Evolutionary conservation across 1,140 invertebrate genomes (phyloP), one percentile per base, ranked within the genome.

Genomic region (Drosophila bocqueti): DNA sequence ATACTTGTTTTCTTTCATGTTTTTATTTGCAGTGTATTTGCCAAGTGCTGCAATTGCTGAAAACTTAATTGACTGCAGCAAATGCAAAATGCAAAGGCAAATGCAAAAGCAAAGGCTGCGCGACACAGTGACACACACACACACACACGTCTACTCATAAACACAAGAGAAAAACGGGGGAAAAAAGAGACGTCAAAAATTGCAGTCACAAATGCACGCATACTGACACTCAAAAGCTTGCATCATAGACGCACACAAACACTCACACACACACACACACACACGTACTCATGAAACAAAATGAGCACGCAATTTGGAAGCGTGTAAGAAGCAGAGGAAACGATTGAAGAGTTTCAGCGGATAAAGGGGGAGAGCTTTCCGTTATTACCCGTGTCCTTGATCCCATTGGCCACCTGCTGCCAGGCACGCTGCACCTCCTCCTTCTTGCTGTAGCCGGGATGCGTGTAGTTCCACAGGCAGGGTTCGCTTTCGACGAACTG

Each of bases 331-430:
- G 16, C 73, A 59, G 46, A 71, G 34, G 60, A 54, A 78, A 64
- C 18, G 36, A 76, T 59, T 63, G 43, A 40, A 63, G 29, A 66
- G 50, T 42, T 47, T 6, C 13, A 16, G 34, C 34, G 21, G 43
- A 69, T 24, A 24, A 76, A 64, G 18, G 40, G 34, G 15, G 63
- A 55, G 58, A 74, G 38, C 13, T 73, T 45, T 40, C 24, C n/a
- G 13, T 38, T 40, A 40, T 50, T 40, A 92, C 91, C 91, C 63
- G 91, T 90, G 61, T 92, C 91, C 83, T 91, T 92, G 63, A 89
- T 92, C 50, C 91, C 91, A 61, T 91, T 92, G 64, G 91, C 91
- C 43, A 92, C 91, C 76, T 90, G 79, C 79, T 92, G 91, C 91
- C 91, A 92, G 50, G 91, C 91, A 18, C 71, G 76, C 72, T 92